phyloP scores from a whole-genome alignment of 1,140 invertebrate species.

The Physella acuta region DNA sequence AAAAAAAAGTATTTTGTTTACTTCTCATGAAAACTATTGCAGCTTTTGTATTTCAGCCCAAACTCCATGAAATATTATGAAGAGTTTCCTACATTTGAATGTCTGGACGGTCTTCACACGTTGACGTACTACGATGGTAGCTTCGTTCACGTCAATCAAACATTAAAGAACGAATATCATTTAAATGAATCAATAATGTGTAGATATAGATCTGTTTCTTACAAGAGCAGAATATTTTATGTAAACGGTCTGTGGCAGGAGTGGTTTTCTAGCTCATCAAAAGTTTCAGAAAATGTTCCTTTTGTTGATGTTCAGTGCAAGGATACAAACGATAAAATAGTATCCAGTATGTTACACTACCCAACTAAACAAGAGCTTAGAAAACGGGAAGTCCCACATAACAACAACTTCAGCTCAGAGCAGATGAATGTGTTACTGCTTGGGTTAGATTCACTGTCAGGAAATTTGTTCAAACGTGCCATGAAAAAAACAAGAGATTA shows the following conservation, averaged over 20 bases:
- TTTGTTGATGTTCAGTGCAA: slow-evolving; percentile 6
- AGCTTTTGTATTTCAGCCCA: slow-evolving; percentile 14
- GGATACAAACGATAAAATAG: background rate
- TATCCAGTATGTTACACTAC: slow-evolving; percentile 1
- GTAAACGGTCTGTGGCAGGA: background rate
- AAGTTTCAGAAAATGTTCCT: background rate
- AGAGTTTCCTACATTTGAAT: background rate
- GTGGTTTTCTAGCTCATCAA: background rate
- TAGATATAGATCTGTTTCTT: background rate
- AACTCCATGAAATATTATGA: background rate
- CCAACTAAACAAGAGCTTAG: background rate
- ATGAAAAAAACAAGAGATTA: slow-evolving; percentile 7
- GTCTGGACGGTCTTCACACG: background rate
- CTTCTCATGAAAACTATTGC: too few species aligned
- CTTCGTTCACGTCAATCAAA: background rate
- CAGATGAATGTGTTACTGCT: slow-evolving; percentile 15
- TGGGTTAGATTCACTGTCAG: slow-evolving; percentile 15
- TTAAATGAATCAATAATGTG: background rate
- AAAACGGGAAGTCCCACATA: background rate
- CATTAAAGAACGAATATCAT: background rate
- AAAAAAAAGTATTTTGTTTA: too few species aligned
- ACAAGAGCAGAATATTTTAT: background rate
- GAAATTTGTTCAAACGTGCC: background rate
- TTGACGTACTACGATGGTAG: background rate
- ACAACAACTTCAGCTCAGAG: background rate